Percentiles rank a stretch among this genome's conserved stretches.
phyloP scores from a whole-genome alignment of 2,888 invertebrate species.

The Drosophila anceps region DNA sequence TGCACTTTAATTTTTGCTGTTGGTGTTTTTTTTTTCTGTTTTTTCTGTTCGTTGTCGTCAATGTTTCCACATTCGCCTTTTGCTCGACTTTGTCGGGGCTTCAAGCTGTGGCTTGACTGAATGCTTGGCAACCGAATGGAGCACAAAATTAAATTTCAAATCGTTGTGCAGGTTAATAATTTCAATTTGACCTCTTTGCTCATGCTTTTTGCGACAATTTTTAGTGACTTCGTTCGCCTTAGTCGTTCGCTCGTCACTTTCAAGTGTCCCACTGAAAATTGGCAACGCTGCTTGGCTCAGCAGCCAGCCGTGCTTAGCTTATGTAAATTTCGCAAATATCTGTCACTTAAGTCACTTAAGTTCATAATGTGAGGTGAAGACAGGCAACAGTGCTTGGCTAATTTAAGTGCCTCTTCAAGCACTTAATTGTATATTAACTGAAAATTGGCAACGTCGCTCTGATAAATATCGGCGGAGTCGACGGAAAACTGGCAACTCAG shows the following conservation, averaged over 20 bases:
- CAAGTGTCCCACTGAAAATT: slow-evolving; percentile 5
- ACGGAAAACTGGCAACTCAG: neutral
- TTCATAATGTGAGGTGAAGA: neutral
- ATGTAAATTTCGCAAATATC: neutral
- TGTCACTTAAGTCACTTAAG: neutral
- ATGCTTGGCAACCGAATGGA: slow-evolving; percentile 12
- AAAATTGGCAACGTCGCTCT: slow-evolving; percentile 3
- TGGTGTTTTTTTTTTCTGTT: neutral
- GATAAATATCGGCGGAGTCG: neutral
- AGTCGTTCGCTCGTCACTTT: slow-evolving; percentile 14
- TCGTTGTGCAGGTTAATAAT: slow-evolving; percentile 70
- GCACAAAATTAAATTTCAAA: slow-evolving; percentile 75
- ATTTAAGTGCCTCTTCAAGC: neutral
- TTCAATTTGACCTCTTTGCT: slow-evolving; percentile 73
- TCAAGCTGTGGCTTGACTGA: neutral
- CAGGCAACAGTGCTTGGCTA: neutral
- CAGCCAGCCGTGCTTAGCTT: neutral
- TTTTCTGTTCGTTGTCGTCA: slow-evolving; percentile 32
- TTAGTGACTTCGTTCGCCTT: slow-evolving; percentile 28
- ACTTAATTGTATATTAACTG: neutral
- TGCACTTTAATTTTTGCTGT: slow-evolving; percentile 69
- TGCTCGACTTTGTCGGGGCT: slow-evolving; percentile 47
- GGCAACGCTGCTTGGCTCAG: neutral
- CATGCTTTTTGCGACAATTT: slow-evolving; percentile 33
- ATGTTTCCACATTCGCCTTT: slow-evolving; percentile 48